Base-by-base conservation (phyloP, 1,140 invertebrate species). In the Radopholus similis region DNA sequence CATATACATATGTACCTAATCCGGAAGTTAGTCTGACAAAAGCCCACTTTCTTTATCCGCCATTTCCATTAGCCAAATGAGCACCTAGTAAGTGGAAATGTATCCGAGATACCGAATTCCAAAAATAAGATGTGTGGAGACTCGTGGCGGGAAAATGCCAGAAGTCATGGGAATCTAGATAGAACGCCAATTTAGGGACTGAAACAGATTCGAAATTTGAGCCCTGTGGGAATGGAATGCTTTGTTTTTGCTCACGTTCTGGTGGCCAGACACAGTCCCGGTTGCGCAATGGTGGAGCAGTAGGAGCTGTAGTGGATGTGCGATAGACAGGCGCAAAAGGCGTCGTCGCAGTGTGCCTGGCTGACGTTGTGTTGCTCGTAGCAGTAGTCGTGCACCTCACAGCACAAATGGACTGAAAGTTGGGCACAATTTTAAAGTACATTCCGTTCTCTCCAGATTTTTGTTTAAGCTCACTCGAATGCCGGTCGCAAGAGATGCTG, bases 361-460 rank as follows among this genome's bases (percentile, higher is more conserved):
- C 65, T 68, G 34, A 68, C 21, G 37, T 68, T 59, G 15, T 21
- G 30, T n/a, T 51, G 44, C 3, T 68, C 66, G 30, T 68, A 68
- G 51, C 66, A 68, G 35, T 38, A 40, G 66, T 68, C 66, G 35
- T 68, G 66, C 23, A 35, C 28, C 32, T 64, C 66, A 42, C 66
- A 68, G 30, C 66, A 68, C 15, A 44, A 35, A 51, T 68, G 63
- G 18, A 68, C 66, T 56, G 13, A 53, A 55, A 35, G 34, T 11
- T 9, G 63, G 26, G 47, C 15, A 59, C 44, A 13, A 59, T 13
- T 21, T 40, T 11, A 11, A 40, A 9, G 15, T 18, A 59, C 34
- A 40, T 59, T 32, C 15, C 9, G 21, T 13, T 13, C 57, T 34
- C 28, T 54, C 42, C 6, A 56, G 18, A n/a, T 34, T 18, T 13